Conservation (phyloP, 2,797 vertebrate genomes). For the Tokudaia muenninki region DNA sequence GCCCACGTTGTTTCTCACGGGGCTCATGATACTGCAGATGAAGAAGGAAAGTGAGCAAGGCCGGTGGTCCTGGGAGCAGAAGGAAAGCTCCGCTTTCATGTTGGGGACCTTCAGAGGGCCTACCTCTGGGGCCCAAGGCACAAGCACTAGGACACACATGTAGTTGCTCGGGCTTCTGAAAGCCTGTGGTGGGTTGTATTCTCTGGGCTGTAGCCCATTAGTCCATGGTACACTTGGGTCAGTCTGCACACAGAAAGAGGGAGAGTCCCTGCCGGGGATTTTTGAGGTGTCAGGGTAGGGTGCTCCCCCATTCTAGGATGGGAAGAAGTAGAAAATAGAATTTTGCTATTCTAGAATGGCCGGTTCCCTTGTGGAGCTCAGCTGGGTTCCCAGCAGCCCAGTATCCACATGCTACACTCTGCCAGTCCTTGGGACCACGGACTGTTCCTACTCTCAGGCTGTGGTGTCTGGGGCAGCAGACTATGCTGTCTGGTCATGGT, state of each 20-base stretch:
- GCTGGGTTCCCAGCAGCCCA: background rate
- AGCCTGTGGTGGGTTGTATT: background rate
- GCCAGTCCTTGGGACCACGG: background rate
- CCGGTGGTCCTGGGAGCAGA: fast-evolving
- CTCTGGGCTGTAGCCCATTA: background rate
- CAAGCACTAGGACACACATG: background rate
- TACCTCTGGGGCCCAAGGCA: fast-evolving
- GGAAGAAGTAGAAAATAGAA: background rate
- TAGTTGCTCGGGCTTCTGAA: background rate
- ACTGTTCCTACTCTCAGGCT: background rate
- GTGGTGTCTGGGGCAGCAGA: background rate
- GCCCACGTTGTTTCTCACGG: slow-evolving; percentile 91
- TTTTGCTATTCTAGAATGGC: fast-evolving
- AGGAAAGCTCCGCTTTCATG: background rate
- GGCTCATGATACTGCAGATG: slow-evolving; percentile 92
- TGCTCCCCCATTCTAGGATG: background rate
- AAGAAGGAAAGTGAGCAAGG: background rate
- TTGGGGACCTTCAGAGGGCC: background rate
- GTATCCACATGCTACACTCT: background rate
- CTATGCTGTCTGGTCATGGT: background rate
- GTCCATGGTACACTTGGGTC: background rate
- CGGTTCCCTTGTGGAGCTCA: fast-evolving
- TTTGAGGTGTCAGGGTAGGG: background rate
- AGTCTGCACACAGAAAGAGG: background rate
- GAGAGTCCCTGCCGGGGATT: background rate